These are phyloP conservation scores for Xenopus tropicalis DNA, from an alignment of 2,113 vertebrate species.

Conservation along the genomic window UCB_Xtro_10.0 CM004445.2:27455001-27455500, in stretches of 20 bases:
- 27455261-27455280: slow-evolving; percentile 55
- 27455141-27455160: too few species aligned
- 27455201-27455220: too few species aligned
- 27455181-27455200: too few species aligned
- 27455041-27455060: slow-evolving; percentile 58
- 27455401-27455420: slow-evolving; percentile 58
- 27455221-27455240: slow-evolving; percentile 71
- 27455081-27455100: slow-evolving; percentile 57
- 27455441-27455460: slow-evolving; percentile 66
- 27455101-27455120: slow-evolving; percentile 65
- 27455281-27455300: slow-evolving; percentile 58
- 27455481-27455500: slow-evolving; percentile 62
- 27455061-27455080: slow-evolving; percentile 60
- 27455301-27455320: slow-evolving; percentile 62
- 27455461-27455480: slow-evolving; percentile 59
- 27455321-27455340: slow-evolving; percentile 62
- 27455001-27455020: slow-evolving; percentile 62
- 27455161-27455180: too few species aligned
- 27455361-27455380: slow-evolving; percentile 58
- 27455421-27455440: slow-evolving; percentile 56
- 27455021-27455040: slow-evolving; percentile 61
- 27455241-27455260: slow-evolving; percentile 66
- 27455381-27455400: neutral
- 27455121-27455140: too few species aligned
- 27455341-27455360: slow-evolving; percentile 67